Conservation (phyloP, 2,888 invertebrate species). For the Tachystola acroxantha region DNA sequence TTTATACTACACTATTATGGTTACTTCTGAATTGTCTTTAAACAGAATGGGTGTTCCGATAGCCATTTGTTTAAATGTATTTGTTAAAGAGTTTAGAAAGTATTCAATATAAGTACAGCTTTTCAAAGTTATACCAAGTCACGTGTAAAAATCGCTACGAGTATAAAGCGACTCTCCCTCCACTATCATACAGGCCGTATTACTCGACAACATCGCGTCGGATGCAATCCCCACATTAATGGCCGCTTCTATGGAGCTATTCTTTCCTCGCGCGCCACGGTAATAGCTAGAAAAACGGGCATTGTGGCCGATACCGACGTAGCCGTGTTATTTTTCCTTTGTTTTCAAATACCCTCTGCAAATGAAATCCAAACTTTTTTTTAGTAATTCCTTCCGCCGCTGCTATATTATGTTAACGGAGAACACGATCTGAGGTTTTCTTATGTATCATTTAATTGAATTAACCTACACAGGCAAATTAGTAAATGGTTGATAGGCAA, state of each 20-base stretch:
- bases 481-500: too few species aligned
- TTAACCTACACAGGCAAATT: too few species aligned
- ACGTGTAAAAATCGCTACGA: neutral
- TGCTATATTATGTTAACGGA: too few species aligned
- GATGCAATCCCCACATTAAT: constrained; percentile 2
- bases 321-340: constrained; percentile 2
- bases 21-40: too few species aligned
- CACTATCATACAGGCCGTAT: neutral
- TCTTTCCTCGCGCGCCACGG: constrained; percentile 8
- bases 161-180: neutral
- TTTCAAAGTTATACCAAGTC: too few species aligned
- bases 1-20: too few species aligned
- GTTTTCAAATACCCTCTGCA: neutral
- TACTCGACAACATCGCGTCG: constrained; percentile 1
- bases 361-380: neutral
- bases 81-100: too few species aligned
- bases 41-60: too few species aligned
- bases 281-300: constrained; percentile 14
- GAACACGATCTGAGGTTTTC: too few species aligned
- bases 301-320: constrained; percentile 5
- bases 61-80: too few species aligned
- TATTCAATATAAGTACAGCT: too few species aligned
- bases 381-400: neutral
- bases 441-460: too few species aligned
- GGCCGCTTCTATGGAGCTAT: constrained; percentile 10